Base-by-base conservation (phyloP, 2,113 vertebrate species). In the Dasyurus viverrinus region DNA sequence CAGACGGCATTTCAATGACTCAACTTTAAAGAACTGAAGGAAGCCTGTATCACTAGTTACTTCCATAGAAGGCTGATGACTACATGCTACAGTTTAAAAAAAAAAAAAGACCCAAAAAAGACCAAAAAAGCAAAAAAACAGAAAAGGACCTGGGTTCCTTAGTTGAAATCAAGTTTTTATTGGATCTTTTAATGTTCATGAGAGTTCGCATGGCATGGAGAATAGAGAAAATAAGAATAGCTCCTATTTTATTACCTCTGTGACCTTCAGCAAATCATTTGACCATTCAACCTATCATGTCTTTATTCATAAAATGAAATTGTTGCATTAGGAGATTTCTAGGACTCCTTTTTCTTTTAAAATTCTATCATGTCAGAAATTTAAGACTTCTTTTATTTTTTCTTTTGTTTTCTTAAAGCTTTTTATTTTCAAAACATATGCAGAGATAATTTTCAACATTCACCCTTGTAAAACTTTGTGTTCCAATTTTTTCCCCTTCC, bases 1-100 rank as follows among this genome's bases (percentile, higher is more conserved):
- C 68, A 97, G 97, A 98, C n/a, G 95, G 0, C 94, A 95, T 23
- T 42, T 26, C 53, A 93, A 23, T 97, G 97, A 97, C 57, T 97
- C 96, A 97, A 54, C 93, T n/a, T 42, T 2, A 50, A 84, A 97
- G 92, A 96, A 96, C 93, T 24, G 97, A 91, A 60, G 96, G 68
- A 89, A 92, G 19, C 19, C n/a, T 42, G 16, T 23, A 84, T 84
- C n/a, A 84, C 19, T 23, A 84, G 68, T 42, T 84, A 84, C 19
- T 84, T 84, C 68, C 22, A 6, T 16, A 42, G 68, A 84, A 84
- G n/a, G n/a, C n/a, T 23, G 68, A 42, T 42, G 68, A 42, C 68
- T 84, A 84, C n/a, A 42, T 42, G 19, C 36, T 84, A 19, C n/a
- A 7, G 6, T 84, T 84, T 42, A 42, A 42, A n/a, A 84, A 76